Percentiles rank a stretch among this genome's conserved stretches.
These are phyloP conservation scores for Pseudotriccus pelzelni DNA, from an alignment of 2,797 vertebrate genomes.

Conservation along the genomic window DNA sequence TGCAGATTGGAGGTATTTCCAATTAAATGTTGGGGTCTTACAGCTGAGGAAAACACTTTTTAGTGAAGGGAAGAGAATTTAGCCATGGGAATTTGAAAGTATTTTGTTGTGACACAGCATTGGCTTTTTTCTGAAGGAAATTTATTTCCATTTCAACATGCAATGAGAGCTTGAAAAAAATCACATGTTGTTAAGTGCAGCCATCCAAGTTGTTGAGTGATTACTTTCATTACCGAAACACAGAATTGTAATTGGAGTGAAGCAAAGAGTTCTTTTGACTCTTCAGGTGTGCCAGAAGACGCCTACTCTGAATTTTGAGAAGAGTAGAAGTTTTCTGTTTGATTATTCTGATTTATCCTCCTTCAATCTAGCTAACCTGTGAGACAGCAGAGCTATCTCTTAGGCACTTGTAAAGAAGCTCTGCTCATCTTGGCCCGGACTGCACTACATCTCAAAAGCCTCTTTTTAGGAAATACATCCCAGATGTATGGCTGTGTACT, in stretches of 20 bases:
- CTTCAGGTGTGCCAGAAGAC: not conserved
- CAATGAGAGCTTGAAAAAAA: not conserved
- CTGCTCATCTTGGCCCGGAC: not conserved
- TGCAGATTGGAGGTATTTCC: not conserved
- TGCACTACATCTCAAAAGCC: not conserved
- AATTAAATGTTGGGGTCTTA: not conserved
- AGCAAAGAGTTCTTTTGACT: not conserved
- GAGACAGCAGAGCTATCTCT: not conserved
- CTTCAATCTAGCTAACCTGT: not conserved
- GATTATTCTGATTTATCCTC: not conserved
- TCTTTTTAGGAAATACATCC: not conserved
- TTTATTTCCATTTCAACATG: not conserved
- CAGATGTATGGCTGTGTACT: not conserved
- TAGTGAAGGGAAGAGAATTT: not conserved
- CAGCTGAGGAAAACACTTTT: not conserved
- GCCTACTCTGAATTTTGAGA: not conserved
- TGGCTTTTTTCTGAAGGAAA: not conserved
- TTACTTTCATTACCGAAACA: not conserved
- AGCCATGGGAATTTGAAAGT: not conserved
- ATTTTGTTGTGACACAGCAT: not conserved
- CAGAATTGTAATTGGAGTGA: not conserved
- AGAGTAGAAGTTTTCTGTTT: not conserved
- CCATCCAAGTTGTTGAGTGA: not conserved
- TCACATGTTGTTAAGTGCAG: accelerated
- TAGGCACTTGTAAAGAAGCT: not conserved